A percentile compares a stretch with the other conserved stretches of the same genome.
Conservation (phyloP, 2,797 vertebrate species). For the Ceryle rudis region DNA sequence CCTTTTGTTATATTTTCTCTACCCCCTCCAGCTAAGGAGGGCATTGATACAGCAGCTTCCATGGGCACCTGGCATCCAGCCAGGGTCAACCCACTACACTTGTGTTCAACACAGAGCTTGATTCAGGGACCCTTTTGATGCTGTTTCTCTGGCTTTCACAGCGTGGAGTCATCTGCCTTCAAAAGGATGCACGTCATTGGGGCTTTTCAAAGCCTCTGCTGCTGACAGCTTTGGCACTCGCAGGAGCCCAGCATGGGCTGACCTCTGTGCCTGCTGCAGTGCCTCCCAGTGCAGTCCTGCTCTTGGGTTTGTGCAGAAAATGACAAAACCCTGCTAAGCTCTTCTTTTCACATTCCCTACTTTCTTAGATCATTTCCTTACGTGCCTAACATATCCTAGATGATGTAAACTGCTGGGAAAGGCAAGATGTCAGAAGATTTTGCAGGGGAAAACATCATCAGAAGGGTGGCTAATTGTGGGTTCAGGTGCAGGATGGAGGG, state of each 20-base stretch:
- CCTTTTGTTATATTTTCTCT: not conserved
- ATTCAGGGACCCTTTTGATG: not conserved
- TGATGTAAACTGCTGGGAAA: not conserved
- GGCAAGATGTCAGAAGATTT: not conserved
- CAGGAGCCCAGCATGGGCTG: not conserved
- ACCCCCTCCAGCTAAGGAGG: not conserved
- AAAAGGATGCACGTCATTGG: not conserved
- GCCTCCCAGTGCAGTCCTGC: not conserved
- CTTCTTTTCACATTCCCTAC: not conserved
- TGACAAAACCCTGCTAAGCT: not conserved
- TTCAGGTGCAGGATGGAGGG: not conserved
- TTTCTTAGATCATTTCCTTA: not conserved
- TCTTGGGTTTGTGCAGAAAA: not conserved
- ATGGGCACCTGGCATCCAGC: not conserved
- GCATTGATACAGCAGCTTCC: not conserved
- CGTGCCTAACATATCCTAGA: not conserved
- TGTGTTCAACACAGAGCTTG: fast-evolving
- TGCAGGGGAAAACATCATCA: not conserved
- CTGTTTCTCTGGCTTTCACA: not conserved
- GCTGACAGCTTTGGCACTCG: not conserved
- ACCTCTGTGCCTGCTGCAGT: not conserved
- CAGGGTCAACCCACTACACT: not conserved
- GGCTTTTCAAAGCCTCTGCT: not conserved
- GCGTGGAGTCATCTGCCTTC: not conserved
- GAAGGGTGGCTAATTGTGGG: not conserved